phyloP scores from a whole-genome alignment of 2,797 vertebrate species.

The Neoniphon sammara region DNA sequence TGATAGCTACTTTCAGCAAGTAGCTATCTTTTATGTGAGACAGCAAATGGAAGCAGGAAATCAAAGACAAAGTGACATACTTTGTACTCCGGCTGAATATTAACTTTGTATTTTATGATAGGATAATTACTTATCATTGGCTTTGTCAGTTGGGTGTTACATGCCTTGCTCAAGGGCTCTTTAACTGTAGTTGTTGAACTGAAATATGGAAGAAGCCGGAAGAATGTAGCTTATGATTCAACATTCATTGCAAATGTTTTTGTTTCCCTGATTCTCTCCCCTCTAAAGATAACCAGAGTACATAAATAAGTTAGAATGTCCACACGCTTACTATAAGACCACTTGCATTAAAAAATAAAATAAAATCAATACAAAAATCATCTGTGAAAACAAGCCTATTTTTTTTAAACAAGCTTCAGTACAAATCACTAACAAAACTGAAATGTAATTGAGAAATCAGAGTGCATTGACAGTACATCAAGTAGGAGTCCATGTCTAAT shows the following conservation, averaged over 20 bases:
- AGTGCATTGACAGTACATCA: constrained; percentile 49
- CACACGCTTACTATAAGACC: constrained; percentile 13
- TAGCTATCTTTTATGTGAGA: too few species aligned
- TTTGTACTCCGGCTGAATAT: too few species aligned
- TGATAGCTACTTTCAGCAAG: too few species aligned
- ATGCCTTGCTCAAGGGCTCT: not conserved
- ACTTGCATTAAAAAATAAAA: not conserved
- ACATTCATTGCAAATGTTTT: constrained; percentile 3
- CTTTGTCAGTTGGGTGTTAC: too few species aligned
- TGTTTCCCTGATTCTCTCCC: not conserved
- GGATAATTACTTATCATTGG: too few species aligned
- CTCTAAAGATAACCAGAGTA: constrained; percentile 9
- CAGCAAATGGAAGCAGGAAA: too few species aligned
- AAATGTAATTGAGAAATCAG: constrained; percentile 53
- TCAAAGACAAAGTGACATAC: too few species aligned
- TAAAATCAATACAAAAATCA: constrained; percentile 41
- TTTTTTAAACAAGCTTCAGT: constrained; percentile 58
- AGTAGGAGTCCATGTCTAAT: constrained; percentile 32
- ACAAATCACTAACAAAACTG: constrained; percentile 71
- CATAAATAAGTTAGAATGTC: constrained; percentile 5
- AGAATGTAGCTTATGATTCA: not conserved
- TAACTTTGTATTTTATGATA: too few species aligned
- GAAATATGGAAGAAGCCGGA: not conserved
- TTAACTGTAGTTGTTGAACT: too few species aligned
- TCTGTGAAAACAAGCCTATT: constrained; percentile 58